phyloP scores from a whole-genome alignment of 2,113 vertebrate genomes.

The Pelmatolapia mariae region DNA sequence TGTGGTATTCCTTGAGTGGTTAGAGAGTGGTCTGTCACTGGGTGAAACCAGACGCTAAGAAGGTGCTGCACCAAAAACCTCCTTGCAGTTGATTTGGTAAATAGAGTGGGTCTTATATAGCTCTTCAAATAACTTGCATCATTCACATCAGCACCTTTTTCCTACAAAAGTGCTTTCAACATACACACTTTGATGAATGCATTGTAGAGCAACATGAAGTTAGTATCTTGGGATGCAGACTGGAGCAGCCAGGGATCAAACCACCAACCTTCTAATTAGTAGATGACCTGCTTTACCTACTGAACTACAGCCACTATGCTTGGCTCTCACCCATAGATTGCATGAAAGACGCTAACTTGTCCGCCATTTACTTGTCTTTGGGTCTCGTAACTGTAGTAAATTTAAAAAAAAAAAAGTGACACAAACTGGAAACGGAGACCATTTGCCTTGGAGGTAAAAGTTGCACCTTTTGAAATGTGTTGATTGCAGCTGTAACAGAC shows the following conservation, averaged over 20 bases:
- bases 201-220: neutral
- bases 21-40: neutral
- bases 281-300: neutral
- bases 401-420: neutral
- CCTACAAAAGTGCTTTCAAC: neutral
- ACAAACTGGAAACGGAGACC: neutral
- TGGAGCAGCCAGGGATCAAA: neutral
- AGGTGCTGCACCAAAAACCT: neutral
- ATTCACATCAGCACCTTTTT: neutral
- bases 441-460: neutral
- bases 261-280: neutral
- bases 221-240: neutral
- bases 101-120: neutral
- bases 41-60: neutral
- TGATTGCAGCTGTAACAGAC: neutral
- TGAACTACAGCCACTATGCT: neutral
- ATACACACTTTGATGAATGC: neutral
- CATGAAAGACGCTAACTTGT: neutral
- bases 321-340: neutral
- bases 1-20: neutral
- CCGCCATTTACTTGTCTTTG: neutral
- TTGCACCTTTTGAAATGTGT: neutral
- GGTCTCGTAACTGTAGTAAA: neutral
- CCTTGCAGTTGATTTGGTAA: neutral
- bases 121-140: neutral